phyloP scores from a whole-genome alignment of 2,888 invertebrate species.

The Leptopilina syphax region DNA sequence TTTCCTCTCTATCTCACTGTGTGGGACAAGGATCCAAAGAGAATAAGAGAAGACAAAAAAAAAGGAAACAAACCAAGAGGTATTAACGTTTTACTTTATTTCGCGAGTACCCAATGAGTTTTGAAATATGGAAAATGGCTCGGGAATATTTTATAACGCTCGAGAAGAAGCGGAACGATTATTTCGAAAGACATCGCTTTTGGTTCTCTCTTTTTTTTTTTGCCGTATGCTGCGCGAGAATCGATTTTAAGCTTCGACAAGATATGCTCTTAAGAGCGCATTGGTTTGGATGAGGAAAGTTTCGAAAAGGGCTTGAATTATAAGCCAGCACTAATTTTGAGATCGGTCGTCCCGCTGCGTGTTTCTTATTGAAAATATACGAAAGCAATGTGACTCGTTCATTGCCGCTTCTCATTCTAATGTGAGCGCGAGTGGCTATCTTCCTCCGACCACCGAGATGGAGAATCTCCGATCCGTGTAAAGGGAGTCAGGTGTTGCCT shows the following conservation, averaged over 20 bases:
- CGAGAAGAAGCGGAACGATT: slow-evolving; percentile 41
- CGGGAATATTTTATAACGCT: slow-evolving; percentile 46
- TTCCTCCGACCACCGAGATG: slow-evolving; percentile 32
- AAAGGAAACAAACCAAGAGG: slow-evolving; percentile 60
- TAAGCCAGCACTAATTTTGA: slow-evolving; percentile 41
- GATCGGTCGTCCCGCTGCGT: slow-evolving; percentile 60
- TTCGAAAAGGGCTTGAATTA: slow-evolving; percentile 40
- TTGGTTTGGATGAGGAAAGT: slow-evolving; percentile 6
- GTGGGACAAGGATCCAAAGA: slow-evolving; percentile 40
- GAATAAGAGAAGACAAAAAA: slow-evolving; percentile 43
- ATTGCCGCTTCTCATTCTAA: slow-evolving; percentile 30
- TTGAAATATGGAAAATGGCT: slow-evolving; percentile 68
- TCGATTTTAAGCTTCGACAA: slow-evolving; percentile 41
- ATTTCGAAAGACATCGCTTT: slow-evolving; percentile 39
- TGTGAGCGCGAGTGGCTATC: slow-evolving; percentile 20
- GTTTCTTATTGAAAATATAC: slow-evolving; percentile 65
- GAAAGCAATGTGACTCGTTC: slow-evolving; percentile 61
- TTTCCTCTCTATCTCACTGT: slow-evolving; percentile 57
- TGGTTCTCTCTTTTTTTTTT: neutral
- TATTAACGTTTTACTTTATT: slow-evolving; percentile 71
- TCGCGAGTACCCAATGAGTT: slow-evolving; percentile 68
- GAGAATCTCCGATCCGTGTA: slow-evolving; percentile 30
- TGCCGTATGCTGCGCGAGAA: slow-evolving; percentile 26
- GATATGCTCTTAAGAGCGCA: slow-evolving; percentile 19
- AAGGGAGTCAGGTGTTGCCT: slow-evolving; percentile 66